phyloP scores from a whole-genome alignment of 2,797 vertebrate genomes.

The Tadarida brasiliensis region DNA sequence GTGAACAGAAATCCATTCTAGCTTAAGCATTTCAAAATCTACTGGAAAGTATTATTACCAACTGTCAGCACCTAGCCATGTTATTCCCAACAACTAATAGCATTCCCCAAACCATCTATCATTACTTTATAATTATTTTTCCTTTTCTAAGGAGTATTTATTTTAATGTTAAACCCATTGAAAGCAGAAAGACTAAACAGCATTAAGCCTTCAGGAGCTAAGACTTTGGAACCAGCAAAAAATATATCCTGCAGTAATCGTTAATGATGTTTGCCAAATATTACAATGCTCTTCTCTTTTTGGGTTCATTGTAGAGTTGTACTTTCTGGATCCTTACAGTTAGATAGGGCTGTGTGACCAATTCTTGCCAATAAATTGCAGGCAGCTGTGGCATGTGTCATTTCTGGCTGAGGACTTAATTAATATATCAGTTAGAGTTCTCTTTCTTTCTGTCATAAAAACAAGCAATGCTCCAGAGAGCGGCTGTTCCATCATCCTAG shows the following conservation, averaged over 20 bases:
- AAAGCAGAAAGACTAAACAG: neutral
- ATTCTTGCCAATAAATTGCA: neutral
- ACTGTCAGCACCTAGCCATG: neutral
- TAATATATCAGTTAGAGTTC: neutral
- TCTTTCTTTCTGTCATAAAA: neutral
- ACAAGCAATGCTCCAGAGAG: neutral
- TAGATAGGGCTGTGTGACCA: neutral
- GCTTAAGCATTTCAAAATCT: neutral
- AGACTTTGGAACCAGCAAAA: neutral
- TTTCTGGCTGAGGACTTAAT: neutral
- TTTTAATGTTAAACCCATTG: slow-evolving; percentile 10
- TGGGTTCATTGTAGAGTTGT: neutral
- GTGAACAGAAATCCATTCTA: neutral
- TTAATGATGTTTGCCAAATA: slow-evolving; percentile 34
- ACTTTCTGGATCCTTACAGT: neutral
- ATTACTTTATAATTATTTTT: slow-evolving; percentile 8
- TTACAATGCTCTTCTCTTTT: neutral
- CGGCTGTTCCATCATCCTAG: neutral
- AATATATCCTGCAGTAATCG: neutral
- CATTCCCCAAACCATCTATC: neutral
- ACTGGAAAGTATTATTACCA: neutral
- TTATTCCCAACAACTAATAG: slow-evolving; percentile 20
- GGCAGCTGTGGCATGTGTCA: neutral
- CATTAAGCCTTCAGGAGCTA: neutral
- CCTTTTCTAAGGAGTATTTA: neutral